These are phyloP conservation scores for Speoplatyrhinus poulsoni DNA, from an alignment of 2,113 vertebrate species.

Conservation along the genomic window DNA sequence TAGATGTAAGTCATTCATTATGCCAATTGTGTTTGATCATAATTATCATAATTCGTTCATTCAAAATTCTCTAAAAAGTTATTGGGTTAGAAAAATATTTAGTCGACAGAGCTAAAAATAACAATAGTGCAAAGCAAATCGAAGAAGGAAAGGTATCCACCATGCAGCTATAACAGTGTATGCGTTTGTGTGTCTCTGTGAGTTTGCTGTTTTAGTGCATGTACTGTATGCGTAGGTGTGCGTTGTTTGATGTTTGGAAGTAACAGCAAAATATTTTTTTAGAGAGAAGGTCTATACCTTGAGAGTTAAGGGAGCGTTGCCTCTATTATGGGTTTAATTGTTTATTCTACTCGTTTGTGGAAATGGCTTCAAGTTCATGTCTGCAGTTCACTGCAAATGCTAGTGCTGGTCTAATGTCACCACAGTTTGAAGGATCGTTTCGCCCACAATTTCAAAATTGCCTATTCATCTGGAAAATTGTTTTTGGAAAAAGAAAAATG, in stretches of 20 bases:
- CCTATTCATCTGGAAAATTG: conserved; percentile 48
- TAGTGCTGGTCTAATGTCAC: conserved; percentile 40
- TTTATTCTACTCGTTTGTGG: conserved; percentile 1
- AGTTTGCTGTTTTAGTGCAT: neutral
- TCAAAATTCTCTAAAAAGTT: no score
- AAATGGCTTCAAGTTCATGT: conserved; percentile 15
- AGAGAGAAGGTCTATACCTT: conserved; percentile 1
- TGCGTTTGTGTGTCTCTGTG: conserved; percentile 1
- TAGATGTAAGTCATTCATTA: neutral
- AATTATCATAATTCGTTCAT: no score
- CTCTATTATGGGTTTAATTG: conserved; percentile 20
- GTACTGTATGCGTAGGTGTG: neutral
- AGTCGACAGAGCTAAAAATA: no score
- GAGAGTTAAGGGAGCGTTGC: conserved; percentile 13
- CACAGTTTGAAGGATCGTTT: conserved; percentile 45
- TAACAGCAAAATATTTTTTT: neutral
- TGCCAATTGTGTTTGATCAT: no score
- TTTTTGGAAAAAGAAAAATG: conserved; percentile 36
- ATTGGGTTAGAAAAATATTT: no score
- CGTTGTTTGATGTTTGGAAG: conserved; percentile 1
- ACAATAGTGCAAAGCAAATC: no score
- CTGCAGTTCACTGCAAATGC: conserved; percentile 29
- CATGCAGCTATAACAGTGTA: neutral
- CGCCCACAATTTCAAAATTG: conserved; percentile 46
- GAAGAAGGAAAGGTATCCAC: no score